A percentile compares a stretch with the other conserved stretches of the same genome.
Conservation (phyloP, 2,113 vertebrate species). For the Notothenia rossii region DNA sequence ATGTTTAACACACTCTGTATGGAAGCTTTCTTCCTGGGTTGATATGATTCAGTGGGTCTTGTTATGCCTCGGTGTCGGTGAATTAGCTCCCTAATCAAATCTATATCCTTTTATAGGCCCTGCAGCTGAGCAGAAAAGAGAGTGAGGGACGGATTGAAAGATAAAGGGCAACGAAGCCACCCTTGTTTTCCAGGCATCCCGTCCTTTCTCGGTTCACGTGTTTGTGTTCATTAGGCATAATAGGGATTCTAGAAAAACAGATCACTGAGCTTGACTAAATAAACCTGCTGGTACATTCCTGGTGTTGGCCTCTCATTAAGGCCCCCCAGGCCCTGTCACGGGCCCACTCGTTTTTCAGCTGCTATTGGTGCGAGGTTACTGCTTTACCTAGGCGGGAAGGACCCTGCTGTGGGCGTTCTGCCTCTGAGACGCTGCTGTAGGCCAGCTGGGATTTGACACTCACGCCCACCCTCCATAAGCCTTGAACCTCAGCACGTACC, state of each 20-base stretch:
- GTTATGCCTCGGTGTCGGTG: slow-evolving; percentile 45
- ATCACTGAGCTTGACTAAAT: slow-evolving; percentile 80
- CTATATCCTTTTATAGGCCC: slow-evolving; percentile 30
- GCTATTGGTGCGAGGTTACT: slow-evolving; percentile 41
- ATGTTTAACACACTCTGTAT: slow-evolving; percentile 30
- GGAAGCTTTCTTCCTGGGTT: slow-evolving; percentile 36
- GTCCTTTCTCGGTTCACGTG: slow-evolving; percentile 47
- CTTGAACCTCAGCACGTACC: slow-evolving; percentile 40
- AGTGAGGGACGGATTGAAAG: slow-evolving; percentile 29
- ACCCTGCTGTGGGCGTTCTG: slow-evolving; percentile 35
- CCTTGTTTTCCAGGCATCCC: slow-evolving; percentile 70
- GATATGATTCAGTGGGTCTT: slow-evolving; percentile 46
- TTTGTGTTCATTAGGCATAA: slow-evolving; percentile 81
- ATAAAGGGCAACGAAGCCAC: slow-evolving; percentile 46
- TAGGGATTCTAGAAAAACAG: slow-evolving; percentile 79
- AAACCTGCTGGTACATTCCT: slow-evolving; percentile 77
- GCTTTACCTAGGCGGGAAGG: slow-evolving; percentile 3
- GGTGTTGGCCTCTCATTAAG: slow-evolving; percentile 78
- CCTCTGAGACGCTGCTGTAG: slow-evolving; percentile 30
- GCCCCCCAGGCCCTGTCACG: slow-evolving; percentile 50
- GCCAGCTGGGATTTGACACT: slow-evolving; percentile 48
- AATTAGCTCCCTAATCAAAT: slow-evolving; percentile 64
- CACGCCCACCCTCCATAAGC: slow-evolving; percentile 22
- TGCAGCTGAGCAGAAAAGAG: slow-evolving; percentile 17
- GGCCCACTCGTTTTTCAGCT: slow-evolving; percentile 67